Evolutionary conservation across 35 echinoderm and acorn worm genomes (phyloP).

Genomic region (Apostichopus parvimensis): DNA sequence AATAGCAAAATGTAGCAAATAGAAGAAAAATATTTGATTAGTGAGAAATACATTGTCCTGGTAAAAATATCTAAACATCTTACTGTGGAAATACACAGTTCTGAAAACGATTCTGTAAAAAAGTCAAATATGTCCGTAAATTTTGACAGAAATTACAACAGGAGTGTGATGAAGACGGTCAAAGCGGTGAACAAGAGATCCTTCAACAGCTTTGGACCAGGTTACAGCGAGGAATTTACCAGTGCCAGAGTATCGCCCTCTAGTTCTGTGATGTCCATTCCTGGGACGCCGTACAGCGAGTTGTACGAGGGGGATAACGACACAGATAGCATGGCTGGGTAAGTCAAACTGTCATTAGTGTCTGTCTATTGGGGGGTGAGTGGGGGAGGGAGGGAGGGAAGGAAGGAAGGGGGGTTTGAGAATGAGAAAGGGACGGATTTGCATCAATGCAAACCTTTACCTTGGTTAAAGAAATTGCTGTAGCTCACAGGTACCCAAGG

Average conservation of each 20-base stretch:
- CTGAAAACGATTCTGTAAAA: no score
- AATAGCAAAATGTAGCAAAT: no score
- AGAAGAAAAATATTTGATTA: no score
- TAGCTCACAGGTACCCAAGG: no score
- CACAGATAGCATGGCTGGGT: slow-evolving; percentile 72
- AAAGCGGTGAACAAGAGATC: slow-evolving; percentile 74
- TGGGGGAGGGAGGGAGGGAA: not conserved
- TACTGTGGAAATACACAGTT: no score
- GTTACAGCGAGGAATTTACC: slow-evolving; percentile 65
- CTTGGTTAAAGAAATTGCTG: no score
- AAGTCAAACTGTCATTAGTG: slow-evolving; percentile 2
- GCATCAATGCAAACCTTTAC: no score
- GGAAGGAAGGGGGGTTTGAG: no score
- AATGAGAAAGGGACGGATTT: no score
- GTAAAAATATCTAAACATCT: no score
- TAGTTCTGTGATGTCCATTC: slow-evolving; percentile 79
- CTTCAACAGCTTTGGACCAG: slow-evolving; percentile 53
- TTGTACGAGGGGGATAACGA: slow-evolving; percentile 94
- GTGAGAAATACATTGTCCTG: no score
- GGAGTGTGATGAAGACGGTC: slow-evolving; percentile 90
- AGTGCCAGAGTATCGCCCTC: slow-evolving; percentile 73
- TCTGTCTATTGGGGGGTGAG: not conserved
- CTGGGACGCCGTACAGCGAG: slow-evolving; percentile 77
- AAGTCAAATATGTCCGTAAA: no score
- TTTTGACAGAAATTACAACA: slow-evolving; percentile 80